A percentile compares a stretch with the other conserved stretches of the same genome.
These are phyloP conservation scores for Helicolenus hilgendorfi DNA, from an alignment of 2,797 vertebrate species.

Conservation along the genomic window DNA sequence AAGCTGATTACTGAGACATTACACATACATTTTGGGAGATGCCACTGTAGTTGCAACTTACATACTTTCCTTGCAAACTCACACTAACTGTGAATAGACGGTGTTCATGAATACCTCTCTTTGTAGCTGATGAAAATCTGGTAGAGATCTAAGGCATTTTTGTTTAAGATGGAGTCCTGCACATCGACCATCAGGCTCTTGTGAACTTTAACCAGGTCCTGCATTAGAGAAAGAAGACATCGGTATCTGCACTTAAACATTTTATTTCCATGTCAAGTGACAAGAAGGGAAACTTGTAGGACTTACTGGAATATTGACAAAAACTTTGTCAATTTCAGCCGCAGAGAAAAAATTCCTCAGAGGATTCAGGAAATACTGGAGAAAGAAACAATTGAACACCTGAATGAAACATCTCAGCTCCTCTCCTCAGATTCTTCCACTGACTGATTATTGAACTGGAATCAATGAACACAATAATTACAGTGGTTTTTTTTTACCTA, in stretches of 20 bases:
- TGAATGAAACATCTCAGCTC: background rate
- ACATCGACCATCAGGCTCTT: constrained; percentile 93
- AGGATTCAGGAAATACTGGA: constrained; percentile 95
- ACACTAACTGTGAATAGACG: too few species aligned
- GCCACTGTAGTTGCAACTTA: too few species aligned
- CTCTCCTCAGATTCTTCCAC: background rate
- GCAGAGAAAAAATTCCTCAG: constrained; percentile 93
- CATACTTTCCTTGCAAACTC: background rate
- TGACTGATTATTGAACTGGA: background rate
- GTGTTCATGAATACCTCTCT: constrained; percentile 90
- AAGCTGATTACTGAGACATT: background rate
- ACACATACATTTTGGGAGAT: background rate
- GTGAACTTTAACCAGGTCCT: constrained; percentile 96
- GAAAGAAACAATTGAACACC: background rate
- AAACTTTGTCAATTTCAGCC: constrained; percentile 93
- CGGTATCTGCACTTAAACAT: background rate
- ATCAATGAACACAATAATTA: background rate
- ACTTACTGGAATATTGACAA: constrained; percentile 96
- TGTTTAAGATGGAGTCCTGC: constrained; percentile 94
- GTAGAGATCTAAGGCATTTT: constrained; percentile 94
- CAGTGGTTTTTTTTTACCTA: too few species aligned
- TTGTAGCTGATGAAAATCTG: constrained; percentile 96
- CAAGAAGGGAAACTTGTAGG: background rate
- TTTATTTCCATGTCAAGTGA: background rate
- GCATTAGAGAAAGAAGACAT: constrained; percentile 23